Conservation (phyloP, 2,888 invertebrate species). For the Monochamus alternatus region DNA sequence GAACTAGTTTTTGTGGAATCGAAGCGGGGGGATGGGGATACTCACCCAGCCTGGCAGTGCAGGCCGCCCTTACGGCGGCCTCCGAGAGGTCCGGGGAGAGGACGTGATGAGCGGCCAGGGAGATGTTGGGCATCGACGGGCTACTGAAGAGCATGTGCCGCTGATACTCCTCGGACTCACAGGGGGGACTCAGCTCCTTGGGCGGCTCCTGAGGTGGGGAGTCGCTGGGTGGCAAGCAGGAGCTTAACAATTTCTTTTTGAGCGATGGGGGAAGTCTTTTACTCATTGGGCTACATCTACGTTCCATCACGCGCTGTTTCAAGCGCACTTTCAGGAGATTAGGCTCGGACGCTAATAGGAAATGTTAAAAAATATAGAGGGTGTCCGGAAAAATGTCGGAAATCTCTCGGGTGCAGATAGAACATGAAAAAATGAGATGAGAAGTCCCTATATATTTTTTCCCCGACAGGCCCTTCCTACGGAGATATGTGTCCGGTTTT, state of each 20-base stretch:
- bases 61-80: slow-evolving; percentile 84
- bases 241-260: slow-evolving; percentile 79
- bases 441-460: too few species aligned
- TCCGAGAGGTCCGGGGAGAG: slow-evolving; percentile 77
- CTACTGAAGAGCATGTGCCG: slow-evolving; percentile 86
- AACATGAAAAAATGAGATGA: too few species aligned
- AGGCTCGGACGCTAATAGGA: slow-evolving; percentile 91
- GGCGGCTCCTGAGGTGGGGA: slow-evolving; percentile 73
- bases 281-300: slow-evolving; percentile 93
- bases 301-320: slow-evolving; percentile 96
- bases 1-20: not conserved
- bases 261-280: slow-evolving; percentile 85
- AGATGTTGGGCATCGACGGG: slow-evolving; percentile 98
- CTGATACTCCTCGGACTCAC: slow-evolving; percentile 78
- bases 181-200: slow-evolving; percentile 75
- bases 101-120: slow-evolving; percentile 76
- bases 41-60: slow-evolving; percentile 75
- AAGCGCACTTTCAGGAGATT: slow-evolving; percentile 95
- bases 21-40: not conserved
- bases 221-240: slow-evolving; percentile 78
- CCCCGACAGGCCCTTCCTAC: too few species aligned
- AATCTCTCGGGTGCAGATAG: too few species aligned
- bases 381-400: too few species aligned
- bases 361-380: not conserved
- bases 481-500: too few species aligned